phyloP scores from a whole-genome alignment of 2,113 vertebrate genomes.

The Siniperca chuatsi region DNA sequence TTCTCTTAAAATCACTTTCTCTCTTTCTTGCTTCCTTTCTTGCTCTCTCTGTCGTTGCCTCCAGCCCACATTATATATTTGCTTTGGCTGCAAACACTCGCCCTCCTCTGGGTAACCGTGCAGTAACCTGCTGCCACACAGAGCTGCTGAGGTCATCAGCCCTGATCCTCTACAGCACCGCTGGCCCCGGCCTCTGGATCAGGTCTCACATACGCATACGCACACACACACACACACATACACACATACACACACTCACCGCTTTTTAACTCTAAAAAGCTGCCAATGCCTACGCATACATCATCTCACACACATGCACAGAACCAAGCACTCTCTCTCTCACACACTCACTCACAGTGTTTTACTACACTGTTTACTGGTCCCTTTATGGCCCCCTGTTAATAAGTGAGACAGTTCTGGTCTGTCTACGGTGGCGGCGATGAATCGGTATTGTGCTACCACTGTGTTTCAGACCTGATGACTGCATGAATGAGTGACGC shows the following conservation, averaged over 20 bases:
- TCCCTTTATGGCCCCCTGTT: constrained; percentile 71
- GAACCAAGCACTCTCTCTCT: neutral
- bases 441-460: constrained; percentile 52
- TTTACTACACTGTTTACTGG: constrained; percentile 75
- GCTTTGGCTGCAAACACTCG: constrained; percentile 61
- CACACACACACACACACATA: constrained; percentile 32
- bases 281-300: constrained; percentile 21
- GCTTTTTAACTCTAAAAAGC: constrained; percentile 28
- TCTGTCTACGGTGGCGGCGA: constrained; percentile 34
- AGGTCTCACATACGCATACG: constrained; percentile 47
- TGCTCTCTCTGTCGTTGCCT: constrained; percentile 18
- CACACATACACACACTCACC: constrained; percentile 14
- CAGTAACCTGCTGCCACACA: constrained; percentile 61
- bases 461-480: constrained; percentile 35
- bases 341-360: constrained; percentile 9
- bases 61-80: constrained; percentile 61
- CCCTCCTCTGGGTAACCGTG: constrained; percentile 53
- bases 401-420: constrained; percentile 69
- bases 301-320: constrained; percentile 27
- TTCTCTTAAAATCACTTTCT: constrained; percentile 23
- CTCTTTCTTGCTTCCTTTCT: constrained; percentile 10
- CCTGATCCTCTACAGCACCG: constrained; percentile 59
- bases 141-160: constrained; percentile 78
- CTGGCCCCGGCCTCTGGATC: constrained; percentile 37
- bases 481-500: constrained; percentile 31